Percentiles rank a stretch among this genome's conserved stretches.
phyloP scores from a whole-genome alignment of 2,113 vertebrate genomes.

The Pituophis catenifer region DNA sequence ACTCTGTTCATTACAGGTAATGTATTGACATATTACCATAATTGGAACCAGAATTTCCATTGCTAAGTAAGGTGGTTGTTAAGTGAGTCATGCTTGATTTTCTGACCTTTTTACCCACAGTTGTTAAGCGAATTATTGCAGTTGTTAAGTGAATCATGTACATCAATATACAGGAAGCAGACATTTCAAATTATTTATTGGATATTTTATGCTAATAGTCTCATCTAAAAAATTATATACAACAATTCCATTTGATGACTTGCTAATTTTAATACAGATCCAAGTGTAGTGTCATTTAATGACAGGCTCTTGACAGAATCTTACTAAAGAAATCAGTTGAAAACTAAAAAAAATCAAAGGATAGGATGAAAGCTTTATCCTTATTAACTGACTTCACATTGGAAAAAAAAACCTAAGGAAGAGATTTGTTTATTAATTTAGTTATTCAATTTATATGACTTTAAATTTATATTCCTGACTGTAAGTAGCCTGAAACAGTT shows the following conservation, averaged over 20 bases:
- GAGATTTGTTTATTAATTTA: not conserved
- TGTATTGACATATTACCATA: too few species aligned
- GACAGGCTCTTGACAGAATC: not conserved
- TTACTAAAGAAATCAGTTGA: not conserved
- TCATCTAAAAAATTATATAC: not conserved
- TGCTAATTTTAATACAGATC: not conserved
- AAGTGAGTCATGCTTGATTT: too few species aligned
- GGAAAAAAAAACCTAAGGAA: not conserved
- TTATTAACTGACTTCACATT: not conserved
- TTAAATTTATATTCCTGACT: not conserved
- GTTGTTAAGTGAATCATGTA: not conserved
- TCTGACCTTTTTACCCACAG: too few species aligned
- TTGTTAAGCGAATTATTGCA: not conserved
- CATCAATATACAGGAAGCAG: not conserved
- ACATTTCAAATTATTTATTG: not conserved
- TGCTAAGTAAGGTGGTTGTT: too few species aligned
- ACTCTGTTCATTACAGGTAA: not conserved
- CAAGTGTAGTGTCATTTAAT: not conserved
- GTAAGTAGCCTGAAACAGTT: not conserved
- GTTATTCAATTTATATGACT: not conserved
- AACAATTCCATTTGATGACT: not conserved
- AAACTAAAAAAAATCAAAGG: not conserved
- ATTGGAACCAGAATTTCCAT: too few species aligned
- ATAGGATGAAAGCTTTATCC: not conserved
- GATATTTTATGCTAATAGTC: not conserved